These are phyloP conservation scores for Megaceryle torquata DNA, from an alignment of 2,113 vertebrate species.

Conservation along the genomic window DNA sequence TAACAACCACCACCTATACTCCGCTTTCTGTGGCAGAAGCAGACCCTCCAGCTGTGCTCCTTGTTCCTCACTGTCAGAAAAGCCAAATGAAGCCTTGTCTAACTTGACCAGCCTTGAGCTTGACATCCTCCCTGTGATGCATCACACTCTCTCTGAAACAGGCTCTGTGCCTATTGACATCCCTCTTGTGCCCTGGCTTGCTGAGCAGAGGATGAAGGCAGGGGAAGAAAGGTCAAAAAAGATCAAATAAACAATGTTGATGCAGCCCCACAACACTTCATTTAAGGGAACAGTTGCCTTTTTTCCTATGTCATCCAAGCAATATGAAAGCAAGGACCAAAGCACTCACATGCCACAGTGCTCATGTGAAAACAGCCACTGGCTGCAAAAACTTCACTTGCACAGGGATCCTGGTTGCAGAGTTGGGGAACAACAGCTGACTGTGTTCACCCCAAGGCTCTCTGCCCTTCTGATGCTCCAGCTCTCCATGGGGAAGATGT, in stretches of 20 bases:
- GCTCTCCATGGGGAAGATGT: not conserved
- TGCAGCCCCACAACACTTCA: not conserved
- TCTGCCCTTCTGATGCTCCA: not conserved
- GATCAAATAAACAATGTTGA: not conserved
- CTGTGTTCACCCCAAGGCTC: not conserved
- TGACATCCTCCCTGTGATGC: not conserved
- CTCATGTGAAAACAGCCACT: not conserved
- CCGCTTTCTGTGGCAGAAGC: not conserved
- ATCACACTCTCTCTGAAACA: not conserved
- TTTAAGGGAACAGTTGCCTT: not conserved
- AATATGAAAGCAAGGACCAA: not conserved
- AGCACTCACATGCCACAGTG: not conserved
- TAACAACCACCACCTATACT: not conserved
- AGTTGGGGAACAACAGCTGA: not conserved
- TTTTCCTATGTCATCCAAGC: not conserved
- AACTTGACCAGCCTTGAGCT: not conserved
- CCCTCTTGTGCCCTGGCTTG: not conserved
- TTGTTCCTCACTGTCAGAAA: not conserved
- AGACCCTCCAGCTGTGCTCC: not conserved
- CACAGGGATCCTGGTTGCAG: fast-evolving
- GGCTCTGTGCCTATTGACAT: not conserved
- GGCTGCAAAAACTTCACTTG: not conserved
- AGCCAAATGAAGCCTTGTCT: not conserved
- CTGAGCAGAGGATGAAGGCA: not conserved
- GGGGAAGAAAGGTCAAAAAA: not conserved